Percentiles rank a stretch among this genome's conserved stretches.
Evolutionary conservation across 2,113 vertebrate genomes (phyloP).

Genomic region (Daboia siamensis): DNA sequence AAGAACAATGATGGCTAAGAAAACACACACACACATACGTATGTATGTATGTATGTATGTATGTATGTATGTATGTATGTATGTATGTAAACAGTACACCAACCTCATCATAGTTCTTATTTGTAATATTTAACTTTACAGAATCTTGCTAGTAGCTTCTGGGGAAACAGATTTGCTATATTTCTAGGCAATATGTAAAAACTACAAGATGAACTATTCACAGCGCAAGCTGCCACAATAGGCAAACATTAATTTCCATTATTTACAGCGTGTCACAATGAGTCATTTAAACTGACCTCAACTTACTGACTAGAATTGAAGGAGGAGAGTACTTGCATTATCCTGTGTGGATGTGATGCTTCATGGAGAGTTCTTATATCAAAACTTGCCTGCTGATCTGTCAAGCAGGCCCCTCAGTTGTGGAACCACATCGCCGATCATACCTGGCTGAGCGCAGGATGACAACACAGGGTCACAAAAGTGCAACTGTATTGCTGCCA

Average conservation of each 20-base stretch:
- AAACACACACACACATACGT: not conserved
- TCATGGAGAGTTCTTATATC: not conserved
- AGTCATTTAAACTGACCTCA: not conserved
- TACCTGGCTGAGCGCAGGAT: not conserved
- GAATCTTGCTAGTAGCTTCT: constrained; percentile 17
- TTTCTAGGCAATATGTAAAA: not conserved
- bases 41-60: not conserved
- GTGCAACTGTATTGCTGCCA: not conserved
- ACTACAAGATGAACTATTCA: not conserved
- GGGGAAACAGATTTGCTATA: constrained; percentile 18
- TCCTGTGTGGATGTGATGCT: not conserved
- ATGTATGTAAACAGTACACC: not conserved
- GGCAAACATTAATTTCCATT: not conserved
- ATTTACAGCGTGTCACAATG: not conserved
- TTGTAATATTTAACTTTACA: not conserved
- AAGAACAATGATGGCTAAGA: not conserved
- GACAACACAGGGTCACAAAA: not conserved
- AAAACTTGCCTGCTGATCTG: not conserved
- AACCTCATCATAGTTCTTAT: not conserved
- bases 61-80: not conserved
- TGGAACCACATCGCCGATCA: not conserved
- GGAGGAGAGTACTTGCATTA: not conserved
- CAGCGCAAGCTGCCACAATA: not conserved
- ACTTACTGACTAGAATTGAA: not conserved
- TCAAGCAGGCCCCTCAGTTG: not conserved